phyloP scores from a whole-genome alignment of 2,888 invertebrate species.

The Chironomus riparius region DNA sequence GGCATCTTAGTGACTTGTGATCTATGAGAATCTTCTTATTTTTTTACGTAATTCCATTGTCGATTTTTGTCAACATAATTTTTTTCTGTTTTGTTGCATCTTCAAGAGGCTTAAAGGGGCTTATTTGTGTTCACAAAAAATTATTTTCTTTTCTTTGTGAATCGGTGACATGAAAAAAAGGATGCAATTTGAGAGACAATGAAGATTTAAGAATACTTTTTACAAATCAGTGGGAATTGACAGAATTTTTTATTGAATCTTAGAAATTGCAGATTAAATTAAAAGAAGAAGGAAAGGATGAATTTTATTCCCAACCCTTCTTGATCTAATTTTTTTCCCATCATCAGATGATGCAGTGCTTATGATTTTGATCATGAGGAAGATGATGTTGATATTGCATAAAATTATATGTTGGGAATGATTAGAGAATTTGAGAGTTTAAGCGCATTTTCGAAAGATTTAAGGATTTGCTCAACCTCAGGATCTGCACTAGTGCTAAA shows the following conservation, averaged over 20 bases:
- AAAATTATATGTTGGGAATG: background rate
- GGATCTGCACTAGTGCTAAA: too few species aligned
- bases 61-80: constrained; percentile 1
- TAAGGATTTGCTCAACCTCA: too few species aligned
- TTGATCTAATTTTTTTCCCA: too few species aligned
- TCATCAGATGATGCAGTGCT: background rate
- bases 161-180: constrained; percentile 1
- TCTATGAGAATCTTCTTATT: constrained; percentile 21
- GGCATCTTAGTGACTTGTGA: constrained; percentile 10
- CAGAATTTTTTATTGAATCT: background rate
- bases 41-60: constrained; percentile 15
- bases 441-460: too few species aligned
- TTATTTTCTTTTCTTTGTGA: background rate
- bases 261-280: background rate
- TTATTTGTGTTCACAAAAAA: background rate
- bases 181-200: background rate
- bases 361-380: background rate
- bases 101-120: constrained; percentile 15
- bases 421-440: background rate
- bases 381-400: background rate
- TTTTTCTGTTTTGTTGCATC: constrained; percentile 12
- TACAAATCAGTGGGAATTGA: constrained; percentile 18
- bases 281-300: background rate
- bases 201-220: background rate
- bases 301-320: background rate